Percentiles rank a stretch among this genome's conserved stretches.
phyloP scores from a whole-genome alignment of 2,797 vertebrate species.

The Pelochelys cantorii region DNA sequence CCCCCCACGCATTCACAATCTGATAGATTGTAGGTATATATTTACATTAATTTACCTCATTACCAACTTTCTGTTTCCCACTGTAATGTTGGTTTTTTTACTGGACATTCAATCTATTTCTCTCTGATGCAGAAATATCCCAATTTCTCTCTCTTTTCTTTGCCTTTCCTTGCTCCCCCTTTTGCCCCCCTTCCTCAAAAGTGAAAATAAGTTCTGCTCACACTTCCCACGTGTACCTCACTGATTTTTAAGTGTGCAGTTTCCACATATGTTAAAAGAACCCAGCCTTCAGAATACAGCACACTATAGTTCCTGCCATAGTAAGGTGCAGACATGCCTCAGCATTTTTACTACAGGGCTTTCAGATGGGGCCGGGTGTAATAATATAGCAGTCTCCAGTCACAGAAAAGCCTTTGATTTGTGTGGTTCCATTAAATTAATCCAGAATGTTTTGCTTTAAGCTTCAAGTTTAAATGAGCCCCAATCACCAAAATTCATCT shows the following conservation, averaged over 20 bases:
- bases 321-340: neutral
- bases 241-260: neutral
- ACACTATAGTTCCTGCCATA: neutral
- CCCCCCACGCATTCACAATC: too few species aligned
- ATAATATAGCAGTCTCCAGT: neutral
- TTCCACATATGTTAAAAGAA: neutral
- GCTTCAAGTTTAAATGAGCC: neutral
- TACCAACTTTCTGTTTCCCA: neutral
- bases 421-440: neutral
- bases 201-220: neutral
- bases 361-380: neutral
- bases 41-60: neutral
- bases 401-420: neutral
- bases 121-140: too few species aligned
- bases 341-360: neutral
- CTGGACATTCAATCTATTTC: neutral
- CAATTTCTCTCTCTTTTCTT: neutral
- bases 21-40: accelerated
- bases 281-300: neutral
- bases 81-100: neutral
- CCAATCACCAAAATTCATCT: neutral
- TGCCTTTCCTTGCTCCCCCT: neutral
- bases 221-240: neutral
- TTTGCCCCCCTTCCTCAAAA: neutral
- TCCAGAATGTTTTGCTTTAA: neutral